Conservation (phyloP, 2,797 vertebrate species). For the Pseudomugil tenellus region DNA sequence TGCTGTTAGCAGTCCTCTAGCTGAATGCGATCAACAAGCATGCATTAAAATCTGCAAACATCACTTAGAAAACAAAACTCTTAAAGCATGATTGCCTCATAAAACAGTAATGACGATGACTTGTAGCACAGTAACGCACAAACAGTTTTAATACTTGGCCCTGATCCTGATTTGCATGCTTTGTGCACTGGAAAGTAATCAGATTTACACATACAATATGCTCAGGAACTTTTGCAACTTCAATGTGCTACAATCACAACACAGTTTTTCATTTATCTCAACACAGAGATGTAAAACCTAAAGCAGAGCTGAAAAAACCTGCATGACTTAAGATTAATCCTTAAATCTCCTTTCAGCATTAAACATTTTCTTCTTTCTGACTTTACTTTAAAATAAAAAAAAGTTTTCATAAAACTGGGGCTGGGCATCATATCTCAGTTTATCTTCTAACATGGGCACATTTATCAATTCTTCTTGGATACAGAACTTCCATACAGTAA, state of each 20-base stretch:
- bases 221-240: constrained; percentile 59
- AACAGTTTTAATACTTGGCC: constrained; percentile 66
- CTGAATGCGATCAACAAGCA: constrained; percentile 52
- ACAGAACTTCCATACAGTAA: background rate
- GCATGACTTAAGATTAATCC: constrained; percentile 25
- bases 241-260: constrained; percentile 75
- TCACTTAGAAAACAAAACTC: constrained; percentile 8
- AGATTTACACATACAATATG: constrained; percentile 60
- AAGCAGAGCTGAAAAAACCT: constrained; percentile 41
- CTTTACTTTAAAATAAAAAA: constrained; percentile 1
- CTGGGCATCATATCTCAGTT: constrained; percentile 39
- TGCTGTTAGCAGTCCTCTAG: constrained; percentile 43
- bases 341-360: constrained; percentile 25
- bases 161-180: constrained; percentile 70
- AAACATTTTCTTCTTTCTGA: background rate
- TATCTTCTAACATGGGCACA: background rate
- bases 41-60: constrained; percentile 55
- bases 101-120: constrained; percentile 59
- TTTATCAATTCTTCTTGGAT: background rate
- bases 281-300: constrained; percentile 38
- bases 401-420: constrained; percentile 21
- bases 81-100: constrained; percentile 35
- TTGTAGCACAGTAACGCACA: constrained; percentile 68
- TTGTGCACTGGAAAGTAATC: constrained; percentile 62
- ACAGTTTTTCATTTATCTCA: constrained; percentile 40